Evolutionary conservation across 1,140 invertebrate genomes (phyloP), one percentile per base, ranked within the genome.

Genomic region (Ceratitis capitata): DNA sequence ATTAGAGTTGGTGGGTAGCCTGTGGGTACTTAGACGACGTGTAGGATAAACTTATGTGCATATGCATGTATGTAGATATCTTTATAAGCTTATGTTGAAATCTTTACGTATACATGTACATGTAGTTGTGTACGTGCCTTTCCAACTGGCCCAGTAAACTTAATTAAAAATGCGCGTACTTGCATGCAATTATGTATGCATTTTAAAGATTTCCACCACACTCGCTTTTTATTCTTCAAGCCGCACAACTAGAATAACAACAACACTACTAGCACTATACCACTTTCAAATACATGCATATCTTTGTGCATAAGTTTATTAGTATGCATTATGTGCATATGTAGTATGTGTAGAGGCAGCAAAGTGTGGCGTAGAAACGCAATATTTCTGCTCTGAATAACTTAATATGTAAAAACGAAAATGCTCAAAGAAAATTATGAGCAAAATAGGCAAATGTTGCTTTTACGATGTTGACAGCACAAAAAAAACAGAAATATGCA

Each of bases 111-210:
- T 12, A 3, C 3, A 2, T 19, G 29, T 39, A 9, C n/a, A 5
- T 39, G 26, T 35, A 7, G 12, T 19, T 64, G 14, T 64, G 32
- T 35, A 69, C 61, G 16, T 32, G 61, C 14, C 4, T 19, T 7
- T 82, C 42, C 78, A 82, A 51, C 47, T 82, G 78, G 39, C 78
- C 78, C 78, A 82, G 78, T 82, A 82, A 82, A 82, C 78, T 82
- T 82, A 82, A 82, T 82, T 82, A 82, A 82, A 82, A 82, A 82
- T 82, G 39, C 78, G 16, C 78, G 47, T 35, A 35, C 42, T 69
- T 29, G 61, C 61, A 39, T 69, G 32, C 49, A 82, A 82, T 82
- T 82, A 82, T 82, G 78, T 47, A 82, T 82, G 78, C 78, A 82
- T 82, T 82, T 82, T 82, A 82, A 82, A 23, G 42, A 82, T 82